Evolutionary conservation across 2,888 invertebrate species (phyloP).

Genomic region (Monochamus alternatus): DNA sequence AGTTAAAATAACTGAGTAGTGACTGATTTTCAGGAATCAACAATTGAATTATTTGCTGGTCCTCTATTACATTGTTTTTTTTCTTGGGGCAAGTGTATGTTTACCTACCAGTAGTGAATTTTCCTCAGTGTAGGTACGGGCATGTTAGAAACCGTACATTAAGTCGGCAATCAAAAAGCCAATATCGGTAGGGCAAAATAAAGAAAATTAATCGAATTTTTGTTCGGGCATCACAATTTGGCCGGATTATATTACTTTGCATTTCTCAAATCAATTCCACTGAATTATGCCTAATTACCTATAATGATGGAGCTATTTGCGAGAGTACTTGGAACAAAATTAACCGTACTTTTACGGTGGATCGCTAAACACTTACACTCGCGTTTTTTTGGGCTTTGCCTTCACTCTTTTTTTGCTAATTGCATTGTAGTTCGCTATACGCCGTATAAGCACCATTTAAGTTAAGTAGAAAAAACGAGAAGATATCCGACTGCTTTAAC

Average conservation of each 20-base stretch:
- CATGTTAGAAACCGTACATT: conserved; percentile 35
- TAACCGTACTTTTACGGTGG: conserved; percentile 55
- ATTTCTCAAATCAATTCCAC: conserved; percentile 66
- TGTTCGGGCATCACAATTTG: conserved; percentile 57
- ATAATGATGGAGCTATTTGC: conserved; percentile 66
- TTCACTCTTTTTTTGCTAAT: conserved; percentile 23
- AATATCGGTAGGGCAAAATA: conserved; percentile 54
- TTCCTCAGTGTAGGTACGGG: not conserved
- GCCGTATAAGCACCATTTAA: conserved; percentile 14
- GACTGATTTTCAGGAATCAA: too few species aligned
- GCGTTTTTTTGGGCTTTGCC: not conserved
- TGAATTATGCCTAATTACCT: conserved; percentile 67
- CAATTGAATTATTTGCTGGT: too few species aligned
- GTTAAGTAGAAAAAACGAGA: conserved; percentile 6
- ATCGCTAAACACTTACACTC: conserved; percentile 44
- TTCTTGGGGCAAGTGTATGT: too few species aligned
- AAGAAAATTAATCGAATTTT: conserved; percentile 61
- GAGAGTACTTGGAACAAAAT: conserved; percentile 49
- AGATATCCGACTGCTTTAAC: not conserved
- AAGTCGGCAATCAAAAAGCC: conserved; percentile 48
- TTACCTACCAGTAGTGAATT: too few species aligned
- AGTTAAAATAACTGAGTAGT: too few species aligned
- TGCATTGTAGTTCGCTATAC: conserved; percentile 20
- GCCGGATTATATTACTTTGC: conserved; percentile 62
- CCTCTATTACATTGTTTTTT: too few species aligned